phyloP scores from a whole-genome alignment of 2,113 vertebrate genomes.

The Sclerurus mexicanus region DNA sequence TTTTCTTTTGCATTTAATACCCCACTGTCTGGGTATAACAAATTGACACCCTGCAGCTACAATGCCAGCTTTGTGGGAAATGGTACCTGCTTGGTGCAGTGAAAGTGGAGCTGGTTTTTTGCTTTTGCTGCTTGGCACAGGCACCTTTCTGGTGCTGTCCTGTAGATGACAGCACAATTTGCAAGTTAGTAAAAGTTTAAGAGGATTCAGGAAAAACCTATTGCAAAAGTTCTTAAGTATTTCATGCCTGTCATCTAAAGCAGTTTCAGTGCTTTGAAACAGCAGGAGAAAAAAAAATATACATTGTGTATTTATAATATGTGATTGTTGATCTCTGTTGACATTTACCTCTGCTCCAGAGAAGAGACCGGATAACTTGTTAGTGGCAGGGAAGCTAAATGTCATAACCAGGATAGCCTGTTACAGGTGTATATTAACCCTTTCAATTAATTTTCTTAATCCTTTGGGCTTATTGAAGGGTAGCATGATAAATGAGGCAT shows the following conservation, averaged over 20 bases:
- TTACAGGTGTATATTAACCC: not conserved
- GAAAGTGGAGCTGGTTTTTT: not conserved
- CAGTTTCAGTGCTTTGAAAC: conserved; percentile 24
- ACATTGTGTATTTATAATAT: conserved; percentile 34
- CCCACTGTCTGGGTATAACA: not conserved
- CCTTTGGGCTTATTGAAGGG: not conserved
- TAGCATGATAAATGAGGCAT: not conserved
- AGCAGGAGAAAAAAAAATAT: not conserved
- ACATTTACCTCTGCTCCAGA: conserved; percentile 24
- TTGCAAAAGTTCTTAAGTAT: conserved; percentile 20
- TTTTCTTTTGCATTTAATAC: not conserved
- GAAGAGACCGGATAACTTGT: not conserved
- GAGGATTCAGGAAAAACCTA: conserved; percentile 19
- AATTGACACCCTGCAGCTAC: not conserved
- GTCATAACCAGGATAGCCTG: not conserved
- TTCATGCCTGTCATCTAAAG: conserved; percentile 37
- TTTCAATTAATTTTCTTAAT: not conserved
- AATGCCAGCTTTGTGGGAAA: not conserved
- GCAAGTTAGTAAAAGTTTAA: conserved; percentile 43
- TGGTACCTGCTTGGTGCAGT: not conserved
- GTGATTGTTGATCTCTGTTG: conserved; percentile 42
- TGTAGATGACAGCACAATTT: not conserved
- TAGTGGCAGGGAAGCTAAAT: conserved; percentile 20
- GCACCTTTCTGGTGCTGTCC: not conserved
- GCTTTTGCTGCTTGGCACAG: not conserved